Evolutionary conservation across 2,797 vertebrate species (phyloP).

Genomic region (Delichon dasypus): DNA sequence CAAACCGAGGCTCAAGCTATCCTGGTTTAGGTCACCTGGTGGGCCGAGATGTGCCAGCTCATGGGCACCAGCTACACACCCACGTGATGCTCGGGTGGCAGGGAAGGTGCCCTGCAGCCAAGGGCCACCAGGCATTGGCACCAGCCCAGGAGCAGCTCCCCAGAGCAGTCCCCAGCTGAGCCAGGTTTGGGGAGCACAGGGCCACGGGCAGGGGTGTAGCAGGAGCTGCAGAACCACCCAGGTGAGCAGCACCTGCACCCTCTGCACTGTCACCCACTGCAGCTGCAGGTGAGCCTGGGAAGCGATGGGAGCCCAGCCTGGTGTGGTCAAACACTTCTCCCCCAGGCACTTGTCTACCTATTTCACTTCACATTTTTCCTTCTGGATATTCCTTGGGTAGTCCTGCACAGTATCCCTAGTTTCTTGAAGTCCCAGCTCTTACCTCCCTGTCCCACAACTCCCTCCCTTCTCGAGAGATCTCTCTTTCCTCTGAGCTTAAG

Average conservation of each 20-base stretch:
- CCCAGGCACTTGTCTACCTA: background rate
- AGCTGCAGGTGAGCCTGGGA: background rate
- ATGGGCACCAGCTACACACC: background rate
- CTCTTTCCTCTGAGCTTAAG: background rate
- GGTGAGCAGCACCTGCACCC: background rate
- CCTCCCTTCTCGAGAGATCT: background rate
- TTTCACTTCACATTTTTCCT: background rate
- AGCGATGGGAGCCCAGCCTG: background rate
- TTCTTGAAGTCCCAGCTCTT: background rate
- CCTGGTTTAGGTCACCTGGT: accelerated
- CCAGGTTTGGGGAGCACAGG: background rate
- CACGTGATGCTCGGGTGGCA: background rate
- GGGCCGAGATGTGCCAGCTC: background rate
- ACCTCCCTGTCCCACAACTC: background rate
- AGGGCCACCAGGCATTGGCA: background rate
- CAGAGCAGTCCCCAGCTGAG: background rate
- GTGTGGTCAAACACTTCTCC: background rate
- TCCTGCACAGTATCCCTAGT: background rate
- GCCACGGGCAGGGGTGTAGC: background rate
- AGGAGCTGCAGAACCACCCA: background rate
- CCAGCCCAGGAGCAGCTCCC: background rate
- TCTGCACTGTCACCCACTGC: background rate
- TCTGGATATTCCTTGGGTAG: background rate
- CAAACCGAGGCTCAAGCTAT: background rate
- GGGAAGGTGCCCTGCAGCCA: background rate